Evolutionary conservation across 2,888 invertebrate genomes (phyloP), one percentile per base, ranked within the genome.

Genomic region (Ditula angustiorana): DNA sequence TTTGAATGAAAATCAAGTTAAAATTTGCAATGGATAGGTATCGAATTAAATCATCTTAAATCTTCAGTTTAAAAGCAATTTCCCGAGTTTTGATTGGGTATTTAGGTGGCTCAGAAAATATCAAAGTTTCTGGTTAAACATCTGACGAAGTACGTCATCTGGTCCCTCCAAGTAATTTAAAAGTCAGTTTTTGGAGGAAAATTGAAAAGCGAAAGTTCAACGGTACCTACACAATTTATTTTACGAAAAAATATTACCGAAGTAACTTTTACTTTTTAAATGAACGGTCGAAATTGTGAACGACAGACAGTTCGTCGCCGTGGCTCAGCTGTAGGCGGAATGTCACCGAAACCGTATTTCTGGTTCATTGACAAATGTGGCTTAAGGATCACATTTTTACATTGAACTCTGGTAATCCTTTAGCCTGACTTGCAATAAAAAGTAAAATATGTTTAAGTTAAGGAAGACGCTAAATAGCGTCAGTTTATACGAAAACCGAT

Each of bases 141-240:
- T 62, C 41, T 63, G 62, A 63, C 59, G 41, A 63, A 62, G 53
- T 55, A 44, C 58, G 67, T 65, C 64, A 64, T 58, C 64, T 64
- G 64, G 58, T 26, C 52, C 46, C 24, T 46, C 35, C 24, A 64
- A 64, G 52, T 64, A 58, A 64, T 64, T 64, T 64, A 53, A 58
- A 64, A 64, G 64, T 64, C 63, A 58, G 52, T 64, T 46, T 63
- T 64, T 64, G 44, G 26, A 53, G 46, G 44, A 52, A 64, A 64
- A 64, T 64, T 64, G 63, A 46, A 63, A 58, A 52, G 58, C 44
- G 52, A 58, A 64, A 58, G 63, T 64, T 63, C 44, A 35, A 53
- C 55, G 37, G 16, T 41, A 60, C 44, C 50, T 47, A 61, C 41
- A 57, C 33, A 44, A 56, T 19, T 46, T 58, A 49, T 56, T 44